Evolutionary conservation across 2,888 invertebrate genomes (phyloP).

Genomic region (Shargacucullia verbasci): DNA sequence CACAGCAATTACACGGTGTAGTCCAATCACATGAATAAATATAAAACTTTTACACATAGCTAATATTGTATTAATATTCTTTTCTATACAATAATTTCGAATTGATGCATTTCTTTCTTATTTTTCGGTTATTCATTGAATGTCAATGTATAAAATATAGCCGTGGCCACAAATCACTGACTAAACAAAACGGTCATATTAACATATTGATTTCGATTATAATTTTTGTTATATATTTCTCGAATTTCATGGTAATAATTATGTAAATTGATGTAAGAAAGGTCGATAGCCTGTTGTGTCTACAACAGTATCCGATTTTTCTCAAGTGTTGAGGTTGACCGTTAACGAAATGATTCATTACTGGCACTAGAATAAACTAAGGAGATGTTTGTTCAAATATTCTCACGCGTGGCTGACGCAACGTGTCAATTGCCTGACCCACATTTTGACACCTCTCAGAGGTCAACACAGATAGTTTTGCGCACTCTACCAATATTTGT

Average conservation of each 20-base stretch:
- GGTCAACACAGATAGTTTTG: slow-evolving; percentile 82
- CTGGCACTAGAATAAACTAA: slow-evolving; percentile 83
- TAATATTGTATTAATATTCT: slow-evolving; percentile 28
- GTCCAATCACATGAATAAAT: slow-evolving; percentile 45
- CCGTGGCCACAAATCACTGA: slow-evolving; percentile 47
- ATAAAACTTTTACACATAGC: slow-evolving; percentile 32
- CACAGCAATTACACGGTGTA: slow-evolving; percentile 43
- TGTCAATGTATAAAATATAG: slow-evolving; percentile 45
- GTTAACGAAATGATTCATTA: slow-evolving; percentile 87
- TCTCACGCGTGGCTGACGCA: slow-evolving; percentile 82
- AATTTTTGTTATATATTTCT: slow-evolving; percentile 60
- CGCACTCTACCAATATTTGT: slow-evolving; percentile 78
- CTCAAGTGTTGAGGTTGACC: slow-evolving; percentile 79
- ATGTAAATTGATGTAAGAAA: slow-evolving; percentile 74
- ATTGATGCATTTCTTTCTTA: slow-evolving; percentile 46
- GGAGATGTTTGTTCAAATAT: slow-evolving; percentile 85
- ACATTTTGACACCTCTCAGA: slow-evolving; percentile 83
- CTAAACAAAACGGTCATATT: slow-evolving; percentile 45
- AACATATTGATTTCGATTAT: slow-evolving; percentile 58
- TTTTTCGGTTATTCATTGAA: slow-evolving; percentile 44
- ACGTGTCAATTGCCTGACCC: slow-evolving; percentile 81
- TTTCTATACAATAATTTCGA: slow-evolving; percentile 49
- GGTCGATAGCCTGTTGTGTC: slow-evolving; percentile 72
- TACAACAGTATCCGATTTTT: slow-evolving; percentile 74
- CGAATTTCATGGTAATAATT: slow-evolving; percentile 68